Evolutionary conservation across 2,797 vertebrate genomes (phyloP).

Genomic region (Channallabes apus): DNA sequence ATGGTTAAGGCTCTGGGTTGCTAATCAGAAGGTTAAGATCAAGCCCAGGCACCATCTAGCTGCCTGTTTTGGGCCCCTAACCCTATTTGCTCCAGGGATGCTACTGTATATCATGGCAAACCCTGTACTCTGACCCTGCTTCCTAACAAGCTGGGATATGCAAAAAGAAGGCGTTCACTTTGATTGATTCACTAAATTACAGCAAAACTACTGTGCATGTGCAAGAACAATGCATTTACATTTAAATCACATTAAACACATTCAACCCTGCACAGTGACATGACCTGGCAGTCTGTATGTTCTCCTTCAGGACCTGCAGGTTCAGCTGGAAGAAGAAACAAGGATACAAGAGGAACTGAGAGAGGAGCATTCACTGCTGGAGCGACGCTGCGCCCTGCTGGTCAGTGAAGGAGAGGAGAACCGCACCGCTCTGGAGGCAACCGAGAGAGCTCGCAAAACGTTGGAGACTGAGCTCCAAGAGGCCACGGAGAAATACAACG

Average conservation of each 20-base stretch:
- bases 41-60: no score
- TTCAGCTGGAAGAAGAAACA: conserved; percentile 77
- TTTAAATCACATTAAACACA: neutral
- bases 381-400: conserved; percentile 74
- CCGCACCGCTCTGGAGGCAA: conserved; percentile 64
- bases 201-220: neutral
- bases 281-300: neutral
- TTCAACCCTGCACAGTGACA: neutral
- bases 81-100: neutral
- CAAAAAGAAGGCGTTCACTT: no score
- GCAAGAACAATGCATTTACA: neutral
- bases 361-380: conserved; percentile 72
- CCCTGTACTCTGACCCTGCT: neutral
- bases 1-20: no score
- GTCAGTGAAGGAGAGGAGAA: conserved; percentile 70
- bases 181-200: no score
- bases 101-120: neutral
- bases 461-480: conserved; percentile 77
- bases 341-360: conserved; percentile 68
- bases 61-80: neutral
- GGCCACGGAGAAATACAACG: conserved; percentile 68
- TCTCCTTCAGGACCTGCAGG: conserved; percentile 75
- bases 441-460: conserved; percentile 71
- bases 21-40: no score
- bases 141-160: neutral